These are phyloP conservation scores for Gnathonemus echidnorhynchus DNA, from an alignment of 2,113 vertebrate genomes.

Conservation along the genomic window DNA sequence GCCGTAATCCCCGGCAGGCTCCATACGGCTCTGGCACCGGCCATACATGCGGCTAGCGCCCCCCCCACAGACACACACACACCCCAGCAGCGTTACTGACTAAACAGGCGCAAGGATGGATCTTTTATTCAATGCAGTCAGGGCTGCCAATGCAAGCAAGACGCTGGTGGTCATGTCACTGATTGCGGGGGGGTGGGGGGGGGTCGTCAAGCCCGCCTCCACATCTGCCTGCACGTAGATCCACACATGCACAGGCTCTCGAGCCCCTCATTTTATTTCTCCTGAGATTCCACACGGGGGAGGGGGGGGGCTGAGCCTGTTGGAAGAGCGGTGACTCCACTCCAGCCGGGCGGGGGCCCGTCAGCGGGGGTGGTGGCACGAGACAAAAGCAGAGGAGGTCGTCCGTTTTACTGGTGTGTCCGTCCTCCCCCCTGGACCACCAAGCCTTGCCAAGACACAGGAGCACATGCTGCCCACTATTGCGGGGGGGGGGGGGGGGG, in stretches of 20 bases:
- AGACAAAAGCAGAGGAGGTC: conserved; percentile 40
- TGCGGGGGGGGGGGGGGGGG: not conserved
- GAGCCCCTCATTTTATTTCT: not conserved
- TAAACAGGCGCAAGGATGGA: conserved; percentile 67
- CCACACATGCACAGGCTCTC: conserved; percentile 16
- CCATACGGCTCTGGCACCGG: conserved; percentile 63
- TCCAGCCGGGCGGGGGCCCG: conserved; percentile 46
- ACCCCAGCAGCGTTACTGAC: conserved; percentile 48
- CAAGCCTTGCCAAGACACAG: not conserved
- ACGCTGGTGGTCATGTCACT: conserved; percentile 44
- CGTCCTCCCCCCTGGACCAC: not conserved
- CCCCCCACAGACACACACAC: conserved; percentile 27
- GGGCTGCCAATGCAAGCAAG: conserved; percentile 64
- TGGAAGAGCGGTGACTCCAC: conserved; percentile 43
- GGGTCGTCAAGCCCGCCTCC: conserved; percentile 44
- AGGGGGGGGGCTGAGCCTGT: conserved; percentile 16
- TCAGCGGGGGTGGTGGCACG: conserved; percentile 23
- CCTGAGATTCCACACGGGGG: conserved; percentile 28
- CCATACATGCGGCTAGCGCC: conserved; percentile 47
- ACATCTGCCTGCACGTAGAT: conserved; percentile 19
- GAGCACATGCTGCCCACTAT: not conserved
- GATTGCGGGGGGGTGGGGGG: conserved; percentile 33
- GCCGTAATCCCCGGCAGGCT: conserved; percentile 71
- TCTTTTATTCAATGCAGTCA: conserved; percentile 71
- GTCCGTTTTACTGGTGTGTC: conserved; percentile 24